These are phyloP conservation scores for Dromococcyx pavoninus DNA, from an alignment of 2,797 vertebrate genomes.

Conservation along the genomic window DNA sequence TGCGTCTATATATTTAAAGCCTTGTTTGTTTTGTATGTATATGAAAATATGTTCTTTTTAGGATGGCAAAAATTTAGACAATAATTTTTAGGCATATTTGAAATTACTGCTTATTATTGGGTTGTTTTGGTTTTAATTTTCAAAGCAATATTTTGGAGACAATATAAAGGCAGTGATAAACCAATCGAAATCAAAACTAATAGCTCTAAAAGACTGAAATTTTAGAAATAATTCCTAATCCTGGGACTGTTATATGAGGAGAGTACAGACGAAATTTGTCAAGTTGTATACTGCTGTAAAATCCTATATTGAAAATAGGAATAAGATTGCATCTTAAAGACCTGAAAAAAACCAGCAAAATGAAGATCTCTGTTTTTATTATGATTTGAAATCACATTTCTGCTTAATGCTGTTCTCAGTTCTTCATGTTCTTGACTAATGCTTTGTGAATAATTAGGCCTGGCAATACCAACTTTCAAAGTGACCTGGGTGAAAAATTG, in stretches of 20 bases:
- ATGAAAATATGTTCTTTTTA: background rate
- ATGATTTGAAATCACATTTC: background rate
- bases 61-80: background rate
- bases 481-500: background rate
- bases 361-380: background rate
- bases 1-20: background rate
- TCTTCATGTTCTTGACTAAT: background rate
- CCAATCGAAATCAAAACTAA: background rate
- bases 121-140: background rate
- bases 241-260: background rate
- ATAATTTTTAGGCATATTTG: background rate
- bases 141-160: background rate
- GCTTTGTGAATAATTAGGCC: background rate
- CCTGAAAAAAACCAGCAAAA: background rate
- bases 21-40: background rate
- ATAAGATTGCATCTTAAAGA: background rate
- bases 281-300: background rate
- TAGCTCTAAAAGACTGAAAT: background rate
- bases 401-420: background rate
- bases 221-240: background rate
- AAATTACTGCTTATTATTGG: background rate
- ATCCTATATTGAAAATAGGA: background rate
- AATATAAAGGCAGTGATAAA: background rate
- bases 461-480: background rate
- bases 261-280: background rate